Evolutionary conservation across 2,797 vertebrate genomes (phyloP), one percentile per base, ranked within the genome.

Genomic region (Malurus leucopterus): DNA sequence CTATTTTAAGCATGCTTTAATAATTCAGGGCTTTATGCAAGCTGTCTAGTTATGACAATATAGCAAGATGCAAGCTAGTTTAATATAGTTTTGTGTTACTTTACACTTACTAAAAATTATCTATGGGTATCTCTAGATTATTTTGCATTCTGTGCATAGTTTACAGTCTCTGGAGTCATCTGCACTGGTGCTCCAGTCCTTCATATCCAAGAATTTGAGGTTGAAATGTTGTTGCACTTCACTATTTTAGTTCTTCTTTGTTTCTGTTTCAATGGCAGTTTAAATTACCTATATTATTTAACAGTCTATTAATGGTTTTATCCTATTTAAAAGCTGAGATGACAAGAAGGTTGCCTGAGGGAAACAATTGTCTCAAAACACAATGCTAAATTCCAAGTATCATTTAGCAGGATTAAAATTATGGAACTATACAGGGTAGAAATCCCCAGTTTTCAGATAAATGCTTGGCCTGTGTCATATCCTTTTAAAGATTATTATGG

Each of bases 1-100:
- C 73, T 57, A 22, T 91, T 87, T 91, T 79, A 79, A 67, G 30
- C 18, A 50, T 43, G 13, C 47, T 86, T 92, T 94, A 82, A 54
- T 75, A 79, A 87, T 86, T 78, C 43, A 69, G 21, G 17, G 8
- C 22, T 84, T 61, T 81, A 54, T 88, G 36, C 11, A 71, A 58
- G 47, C 44, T 87, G 21, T 41, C 54, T 89, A 34, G 9, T 91
- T 84, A 47, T 49, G 55, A 32, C 59, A 81, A 29, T 71, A 29
- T 50, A 71, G 50, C 43, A 71, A 72, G 32, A 49, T 79, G 44
- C 30, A 75, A 64, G 30, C 38, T 84, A 24, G 26, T 64, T 78
- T 72, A 41, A 46, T 84, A 21, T 3, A 50, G 32, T 47, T 90
- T 57, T n/a, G 15, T 34, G 11, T 78, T 84, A 61, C 32, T 38